Evolutionary conservation across 2,113 vertebrate genomes (phyloP), one percentile per base, ranked within the genome.

Genomic region (Cercopithecus mona): DNA sequence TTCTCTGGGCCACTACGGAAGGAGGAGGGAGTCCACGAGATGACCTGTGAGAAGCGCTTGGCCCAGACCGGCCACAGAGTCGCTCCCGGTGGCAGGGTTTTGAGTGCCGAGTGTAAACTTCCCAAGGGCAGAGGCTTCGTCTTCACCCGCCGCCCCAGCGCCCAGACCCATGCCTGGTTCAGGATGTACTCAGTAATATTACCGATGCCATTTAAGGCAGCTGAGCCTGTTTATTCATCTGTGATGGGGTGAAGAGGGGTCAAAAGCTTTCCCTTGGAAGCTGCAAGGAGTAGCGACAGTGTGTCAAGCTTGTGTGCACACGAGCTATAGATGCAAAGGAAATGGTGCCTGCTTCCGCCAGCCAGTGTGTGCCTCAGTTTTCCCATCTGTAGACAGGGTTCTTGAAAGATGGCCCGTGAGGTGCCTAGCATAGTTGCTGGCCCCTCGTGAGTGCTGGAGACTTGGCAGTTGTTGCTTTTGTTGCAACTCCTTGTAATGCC

Each of bases 121-220:
- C 66, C 70, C 11, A 27, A 40, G 76, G 90, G 78, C 66, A 84
- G 78, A 91, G 90, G 89, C 81, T 30, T 11, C 52, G 0, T 72
- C 82, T 48, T 68, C 90, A 82, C 45, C 80, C 6, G 27, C 61
- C 27, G 27, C 40, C 82, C 61, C 85, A 90, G 95, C 2, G 12
- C 93, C 92, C 83, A 97, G 83, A 57, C 96, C 72, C 3, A 9
- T 6, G 75, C 94, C 96, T 89, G 90, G 88, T 68, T 57, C 93
- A 64, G 18, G 93, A 83, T 35, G 97, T 97, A 97, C 95, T 97
- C 93, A 95, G 93, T 61, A 8, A 75, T 10, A 73, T 75, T 88
- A 25, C 23, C 6, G 38, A 75, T 17, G 32, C 38, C 45, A 57
- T 59, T 52, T 50, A 14, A 40, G 18, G 78, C 22, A 17, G 45